These are phyloP conservation scores for Bradypodion pumilum DNA, from an alignment of 2,797 vertebrate species.

Conservation along the genomic window DNA sequence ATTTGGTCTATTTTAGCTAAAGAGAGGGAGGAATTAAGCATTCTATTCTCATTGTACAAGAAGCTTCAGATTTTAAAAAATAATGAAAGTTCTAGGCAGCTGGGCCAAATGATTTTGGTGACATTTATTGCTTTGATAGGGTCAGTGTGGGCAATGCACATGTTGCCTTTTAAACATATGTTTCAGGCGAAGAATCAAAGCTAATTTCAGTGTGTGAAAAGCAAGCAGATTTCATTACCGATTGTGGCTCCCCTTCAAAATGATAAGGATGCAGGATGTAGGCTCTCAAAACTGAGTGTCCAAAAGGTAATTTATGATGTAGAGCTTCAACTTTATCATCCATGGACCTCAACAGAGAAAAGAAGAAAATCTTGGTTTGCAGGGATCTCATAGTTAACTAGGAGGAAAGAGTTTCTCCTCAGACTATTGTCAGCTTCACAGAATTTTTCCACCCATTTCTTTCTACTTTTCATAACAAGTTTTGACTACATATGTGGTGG, in stretches of 20 bases:
- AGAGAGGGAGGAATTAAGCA: constrained; percentile 59
- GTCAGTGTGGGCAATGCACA: constrained; percentile 65
- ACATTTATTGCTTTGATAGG: constrained; percentile 70
- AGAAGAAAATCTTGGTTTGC: constrained; percentile 59
- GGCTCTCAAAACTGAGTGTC: constrained; percentile 75
- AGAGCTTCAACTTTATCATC: constrained; percentile 77
- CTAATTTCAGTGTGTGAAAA: constrained; percentile 80
- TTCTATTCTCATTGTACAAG: constrained; percentile 55
- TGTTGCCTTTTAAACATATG: constrained; percentile 76
- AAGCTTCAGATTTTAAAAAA: constrained; percentile 62
- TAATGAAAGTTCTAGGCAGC: constrained; percentile 62
- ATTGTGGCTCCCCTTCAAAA: constrained; percentile 77
- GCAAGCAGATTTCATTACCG: constrained; percentile 81
- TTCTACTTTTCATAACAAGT: constrained; percentile 71
- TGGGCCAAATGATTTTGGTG: constrained; percentile 62
- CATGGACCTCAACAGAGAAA: constrained; percentile 60
- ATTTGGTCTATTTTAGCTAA: constrained; percentile 50
- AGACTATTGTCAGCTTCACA: background rate
- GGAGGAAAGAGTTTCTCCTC: constrained; percentile 63
- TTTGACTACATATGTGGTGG: background rate
- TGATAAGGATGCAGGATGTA: constrained; percentile 74
- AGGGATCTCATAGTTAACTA: constrained; percentile 66
- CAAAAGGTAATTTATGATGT: constrained; percentile 77
- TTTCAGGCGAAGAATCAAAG: constrained; percentile 78
- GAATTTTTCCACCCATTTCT: constrained; percentile 71